Evolutionary conservation across 2,113 vertebrate genomes (phyloP).

Genomic region (Sinocyclocheilus rhinocerous): DNA sequence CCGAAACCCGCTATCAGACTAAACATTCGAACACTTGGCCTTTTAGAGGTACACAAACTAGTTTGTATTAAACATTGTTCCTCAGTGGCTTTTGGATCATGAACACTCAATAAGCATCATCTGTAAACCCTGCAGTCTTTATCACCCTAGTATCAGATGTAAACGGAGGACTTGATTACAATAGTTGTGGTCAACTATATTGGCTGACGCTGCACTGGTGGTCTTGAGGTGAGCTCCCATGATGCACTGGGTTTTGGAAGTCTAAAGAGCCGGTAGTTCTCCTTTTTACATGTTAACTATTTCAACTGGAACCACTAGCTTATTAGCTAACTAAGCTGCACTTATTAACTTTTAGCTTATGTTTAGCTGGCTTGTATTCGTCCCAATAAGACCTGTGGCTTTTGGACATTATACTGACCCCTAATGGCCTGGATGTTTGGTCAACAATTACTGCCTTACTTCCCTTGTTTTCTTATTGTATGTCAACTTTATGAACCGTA

Average conservation of each 20-base stretch:
- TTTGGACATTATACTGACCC: not conserved
- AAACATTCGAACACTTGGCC: conserved; percentile 34
- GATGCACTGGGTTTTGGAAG: not conserved
- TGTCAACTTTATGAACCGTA: not conserved
- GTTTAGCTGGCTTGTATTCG: not conserved
- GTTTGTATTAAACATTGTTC: conserved; percentile 13
- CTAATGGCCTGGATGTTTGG: not conserved
- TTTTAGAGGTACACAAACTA: conserved; percentile 13
- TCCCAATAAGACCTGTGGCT: not conserved
- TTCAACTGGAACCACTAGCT: not conserved
- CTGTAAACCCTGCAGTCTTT: not conserved
- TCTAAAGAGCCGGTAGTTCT: not conserved
- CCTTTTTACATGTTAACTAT: not conserved
- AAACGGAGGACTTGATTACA: not conserved
- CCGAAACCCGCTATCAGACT: conserved; percentile 38
- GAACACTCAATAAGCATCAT: conserved; percentile 14
- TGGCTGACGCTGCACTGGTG: not conserved
- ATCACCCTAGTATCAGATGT: conserved; percentile 2
- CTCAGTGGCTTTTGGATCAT: not conserved
- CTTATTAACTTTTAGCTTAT: not conserved
- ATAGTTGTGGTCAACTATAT: not conserved
- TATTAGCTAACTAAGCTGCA: not conserved
- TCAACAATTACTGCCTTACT: too few relatives aligned
- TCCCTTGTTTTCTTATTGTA: not conserved
- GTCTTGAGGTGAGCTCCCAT: not conserved